phyloP scores from a whole-genome alignment of 1,140 invertebrate genomes.

The Drosophila equinoxialis region DNA sequence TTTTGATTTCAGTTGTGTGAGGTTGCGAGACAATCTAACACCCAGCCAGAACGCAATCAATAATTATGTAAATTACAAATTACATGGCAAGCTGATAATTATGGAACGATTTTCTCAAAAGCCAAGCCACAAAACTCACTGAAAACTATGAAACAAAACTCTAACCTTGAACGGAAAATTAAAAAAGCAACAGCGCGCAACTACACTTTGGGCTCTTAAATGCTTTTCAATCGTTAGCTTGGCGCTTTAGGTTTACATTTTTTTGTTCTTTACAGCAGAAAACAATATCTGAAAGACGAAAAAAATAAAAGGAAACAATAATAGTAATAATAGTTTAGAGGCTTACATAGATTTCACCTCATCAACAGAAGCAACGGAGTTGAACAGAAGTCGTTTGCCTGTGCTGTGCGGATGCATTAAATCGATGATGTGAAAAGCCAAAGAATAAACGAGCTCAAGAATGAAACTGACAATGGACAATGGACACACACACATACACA shows the following conservation, averaged over 20 bases:
- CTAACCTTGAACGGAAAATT: conserved; percentile 65
- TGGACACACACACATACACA: neutral
- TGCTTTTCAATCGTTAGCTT: conserved; percentile 61
- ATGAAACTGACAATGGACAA: conserved; percentile 56
- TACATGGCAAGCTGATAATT: conserved; percentile 71
- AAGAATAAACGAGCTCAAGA: conserved; percentile 44
- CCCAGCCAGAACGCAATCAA: conserved; percentile 50
- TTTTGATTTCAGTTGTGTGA: neutral
- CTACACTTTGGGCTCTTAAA: conserved; percentile 49
- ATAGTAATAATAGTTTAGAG: conserved; percentile 46
- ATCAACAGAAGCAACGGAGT: conserved; percentile 75
- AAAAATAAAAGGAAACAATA: conserved; percentile 37
- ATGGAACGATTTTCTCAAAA: conserved; percentile 76
- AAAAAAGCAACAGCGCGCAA: conserved; percentile 20
- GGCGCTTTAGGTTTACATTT: conserved; percentile 18
- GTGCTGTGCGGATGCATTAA: conserved; percentile 64
- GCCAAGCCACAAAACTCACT: conserved; percentile 45
- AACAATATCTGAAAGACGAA: conserved; percentile 2
- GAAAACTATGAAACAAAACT: conserved; percentile 61
- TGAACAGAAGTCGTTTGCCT: conserved; percentile 55
- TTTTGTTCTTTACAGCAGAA: neutral
- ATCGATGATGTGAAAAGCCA: conserved; percentile 79
- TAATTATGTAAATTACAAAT: conserved; percentile 80
- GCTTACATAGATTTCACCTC: conserved; percentile 75
- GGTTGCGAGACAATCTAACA: conserved; percentile 7